Evolutionary conservation across 2,888 invertebrate genomes (phyloP), one percentile per base, ranked within the genome.

Genomic region (Lasius fuliginosus): DNA sequence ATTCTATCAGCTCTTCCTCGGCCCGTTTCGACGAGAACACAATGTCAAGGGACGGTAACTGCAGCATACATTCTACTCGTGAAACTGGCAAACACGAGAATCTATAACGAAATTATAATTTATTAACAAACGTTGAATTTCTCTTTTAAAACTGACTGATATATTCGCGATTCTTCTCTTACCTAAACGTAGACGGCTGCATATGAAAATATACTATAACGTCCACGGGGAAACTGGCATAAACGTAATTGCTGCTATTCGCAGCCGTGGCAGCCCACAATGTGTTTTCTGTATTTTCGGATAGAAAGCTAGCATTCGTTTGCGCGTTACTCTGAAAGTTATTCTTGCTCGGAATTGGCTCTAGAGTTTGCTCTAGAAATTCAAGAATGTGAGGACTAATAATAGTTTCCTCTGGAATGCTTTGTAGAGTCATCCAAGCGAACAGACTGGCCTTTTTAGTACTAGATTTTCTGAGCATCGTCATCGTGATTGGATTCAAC

Each of bases 131-230:
- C 18, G 53, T 60, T 15, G 46, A 23, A 33, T 36, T 83, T 58
- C 42, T 49, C 12, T 49, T 49, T 33, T 30, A 40, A 68, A 46
- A 64, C 12, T 40, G 33, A 40, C 36, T 42, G 33, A 40, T 27
- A 33, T 40, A 36, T 30, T 30, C 49, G 33, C 62, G 56, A 42
- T 71, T 62, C 62, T 77, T 71, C 12, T 40, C 75, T 46, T 83
- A 94, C 94, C 94, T 96, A 95, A 99, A 98, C 0, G 99, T 98
- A 81, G 99, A 99, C 0, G 99, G 99, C 94, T 99, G 99, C 97
- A 99, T 99, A 95, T 99, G 98, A 95, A 99, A 98, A 95, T 99
- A 99, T 62, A 99, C 99, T 91, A 99, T 98, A 36, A 99, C 99
- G 95, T 99, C 99, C 0, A 99, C 99, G 0, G 99, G 99, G 95